Percentiles rank a stretch among this genome's conserved stretches.
phyloP scores from a whole-genome alignment of 2,113 vertebrate species.

The Naja naja region DNA sequence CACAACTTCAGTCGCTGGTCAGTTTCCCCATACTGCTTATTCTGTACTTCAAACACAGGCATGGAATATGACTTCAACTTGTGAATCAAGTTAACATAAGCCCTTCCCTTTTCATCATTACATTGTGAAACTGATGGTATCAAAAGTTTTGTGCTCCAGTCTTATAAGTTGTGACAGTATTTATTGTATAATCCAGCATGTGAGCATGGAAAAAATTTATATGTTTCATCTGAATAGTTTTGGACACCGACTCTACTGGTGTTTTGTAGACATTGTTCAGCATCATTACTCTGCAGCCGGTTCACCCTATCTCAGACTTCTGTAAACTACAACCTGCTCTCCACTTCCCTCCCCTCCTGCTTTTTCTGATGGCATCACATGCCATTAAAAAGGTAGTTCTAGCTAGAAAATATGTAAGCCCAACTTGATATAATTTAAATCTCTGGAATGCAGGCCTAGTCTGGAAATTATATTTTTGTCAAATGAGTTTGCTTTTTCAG shows the following conservation, averaged over 20 bases:
- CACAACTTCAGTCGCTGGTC: no score
- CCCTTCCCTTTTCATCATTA: slow-evolving; percentile 13
- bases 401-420: neutral
- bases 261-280: neutral
- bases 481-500: neutral
- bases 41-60: neutral
- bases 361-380: neutral
- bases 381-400: neutral
- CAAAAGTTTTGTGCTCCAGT: neutral
- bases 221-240: neutral
- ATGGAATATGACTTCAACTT: neutral
- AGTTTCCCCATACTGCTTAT: neutral
- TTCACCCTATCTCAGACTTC: neutral
- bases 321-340: neutral
- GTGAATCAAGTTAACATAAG: neutral
- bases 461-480: neutral
- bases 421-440: neutral
- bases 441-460: neutral
- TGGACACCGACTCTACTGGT: neutral
- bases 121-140: slow-evolving; percentile 40
- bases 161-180: neutral
- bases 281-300: neutral
- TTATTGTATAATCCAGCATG: neutral
- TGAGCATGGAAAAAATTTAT: neutral
- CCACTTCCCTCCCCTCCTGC: neutral